Evolutionary conservation across 2,113 vertebrate species (phyloP).

Genomic region (Megaceryle torquata): DNA sequence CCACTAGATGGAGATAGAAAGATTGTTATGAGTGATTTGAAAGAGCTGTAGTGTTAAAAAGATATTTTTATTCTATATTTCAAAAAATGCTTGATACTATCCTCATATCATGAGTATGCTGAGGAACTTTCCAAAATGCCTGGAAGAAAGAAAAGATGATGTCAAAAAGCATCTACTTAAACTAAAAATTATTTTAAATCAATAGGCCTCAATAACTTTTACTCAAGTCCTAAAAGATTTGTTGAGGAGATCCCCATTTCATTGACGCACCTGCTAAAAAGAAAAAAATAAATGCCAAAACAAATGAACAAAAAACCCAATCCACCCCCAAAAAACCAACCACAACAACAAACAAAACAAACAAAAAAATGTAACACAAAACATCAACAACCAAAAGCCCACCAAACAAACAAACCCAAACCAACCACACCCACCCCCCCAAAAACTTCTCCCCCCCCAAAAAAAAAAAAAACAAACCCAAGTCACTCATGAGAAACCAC

Average conservation of each 20-base stretch:
- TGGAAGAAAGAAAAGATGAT: not conserved
- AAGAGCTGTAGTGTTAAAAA: not conserved
- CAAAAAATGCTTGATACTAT: not conserved
- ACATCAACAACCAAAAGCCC: not conserved
- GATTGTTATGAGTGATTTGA: not conserved
- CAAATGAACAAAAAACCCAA: not conserved
- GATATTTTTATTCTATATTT: not conserved
- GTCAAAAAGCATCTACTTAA: not conserved
- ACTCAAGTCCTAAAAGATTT: not conserved
- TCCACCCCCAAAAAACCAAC: too few relatives aligned
- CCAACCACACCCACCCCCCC: too few relatives aligned
- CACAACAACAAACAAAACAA: not conserved
- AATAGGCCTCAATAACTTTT: not conserved
- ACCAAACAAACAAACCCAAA: too few relatives aligned
- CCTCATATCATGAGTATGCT: not conserved
- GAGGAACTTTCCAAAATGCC: not conserved
- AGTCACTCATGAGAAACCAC: not conserved
- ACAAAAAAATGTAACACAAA: too few relatives aligned
- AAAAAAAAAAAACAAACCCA: not conserved
- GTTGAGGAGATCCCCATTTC: not conserved
- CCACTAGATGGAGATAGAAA: conserved; percentile 68
- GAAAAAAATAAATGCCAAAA: not conserved
- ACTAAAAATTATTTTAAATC: not conserved
- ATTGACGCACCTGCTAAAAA: not conserved
- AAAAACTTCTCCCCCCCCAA: too few relatives aligned